Conservation (phyloP, 2,888 invertebrate genomes). For the Volucella bombylans region DNA sequence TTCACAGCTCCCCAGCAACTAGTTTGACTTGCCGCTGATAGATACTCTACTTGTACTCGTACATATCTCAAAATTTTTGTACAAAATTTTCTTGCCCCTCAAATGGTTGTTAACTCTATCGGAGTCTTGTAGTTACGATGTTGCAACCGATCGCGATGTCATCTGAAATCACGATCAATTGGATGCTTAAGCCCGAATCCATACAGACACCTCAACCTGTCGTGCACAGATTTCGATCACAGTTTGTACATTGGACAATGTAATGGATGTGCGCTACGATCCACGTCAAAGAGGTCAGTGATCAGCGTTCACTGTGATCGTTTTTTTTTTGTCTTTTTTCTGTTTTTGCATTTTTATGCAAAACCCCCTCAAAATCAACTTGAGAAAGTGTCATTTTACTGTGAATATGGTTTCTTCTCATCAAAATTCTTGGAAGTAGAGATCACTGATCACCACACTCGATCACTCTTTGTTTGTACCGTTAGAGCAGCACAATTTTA, state of each 20-base stretch:
- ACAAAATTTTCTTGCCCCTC: slow-evolving; percentile 31
- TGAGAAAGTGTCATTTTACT: slow-evolving; percentile 52
- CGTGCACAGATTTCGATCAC: slow-evolving; percentile 70
- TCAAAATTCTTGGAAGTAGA: background rate
- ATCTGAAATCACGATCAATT: slow-evolving; percentile 81
- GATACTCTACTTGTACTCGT: slow-evolving; percentile 13
- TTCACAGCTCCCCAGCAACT: slow-evolving; percentile 56
- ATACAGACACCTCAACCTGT: slow-evolving; percentile 72
- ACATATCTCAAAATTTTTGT: slow-evolving; percentile 32
- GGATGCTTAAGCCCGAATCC: slow-evolving; percentile 61
- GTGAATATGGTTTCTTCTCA: background rate
- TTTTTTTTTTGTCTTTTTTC: slow-evolving; percentile 5
- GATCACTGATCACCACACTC: slow-evolving; percentile 44
- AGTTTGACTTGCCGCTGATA: slow-evolving; percentile 56
- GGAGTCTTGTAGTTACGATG: slow-evolving; percentile 68
- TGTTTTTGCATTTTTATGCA: no score
- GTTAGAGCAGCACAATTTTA: slow-evolving; percentile 55
- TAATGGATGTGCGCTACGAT: slow-evolving; percentile 55
- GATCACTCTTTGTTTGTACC: slow-evolving; percentile 39
- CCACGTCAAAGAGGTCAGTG: slow-evolving; percentile 45
- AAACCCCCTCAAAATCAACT: background rate
- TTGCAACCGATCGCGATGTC: slow-evolving; percentile 77
- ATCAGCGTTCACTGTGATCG: slow-evolving; percentile 20
- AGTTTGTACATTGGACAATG: slow-evolving; percentile 31
- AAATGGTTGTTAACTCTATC: slow-evolving; percentile 64